A percentile compares a stretch with the other conserved stretches of the same genome.
Conservation (phyloP, 2,797 vertebrate species). For the Aulostomus chinensis region DNA sequence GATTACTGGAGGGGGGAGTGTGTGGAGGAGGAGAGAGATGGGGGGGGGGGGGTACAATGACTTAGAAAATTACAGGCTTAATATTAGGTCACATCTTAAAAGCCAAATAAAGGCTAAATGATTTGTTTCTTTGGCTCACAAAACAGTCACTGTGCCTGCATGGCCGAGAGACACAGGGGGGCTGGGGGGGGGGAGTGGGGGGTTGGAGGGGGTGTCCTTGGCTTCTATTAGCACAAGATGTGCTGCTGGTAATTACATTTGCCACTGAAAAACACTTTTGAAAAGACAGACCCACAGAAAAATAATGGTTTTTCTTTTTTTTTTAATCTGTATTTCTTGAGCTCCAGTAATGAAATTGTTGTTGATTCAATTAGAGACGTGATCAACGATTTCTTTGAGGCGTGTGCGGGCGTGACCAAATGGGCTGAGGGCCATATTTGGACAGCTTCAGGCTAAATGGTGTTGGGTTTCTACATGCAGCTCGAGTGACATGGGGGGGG, state of each 20-base stretch:
- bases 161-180: conserved; percentile 16
- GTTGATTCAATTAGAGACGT: conserved; percentile 37
- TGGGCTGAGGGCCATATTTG: conserved; percentile 65
- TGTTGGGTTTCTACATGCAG: conserved; percentile 47
- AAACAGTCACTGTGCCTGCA: conserved; percentile 12
- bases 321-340: conserved; percentile 23
- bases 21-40: conserved; percentile 21
- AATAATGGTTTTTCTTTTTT: no score
- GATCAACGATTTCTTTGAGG: conserved; percentile 32
- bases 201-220: conserved; percentile 19
- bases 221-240: conserved; percentile 34
- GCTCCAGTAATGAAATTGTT: conserved; percentile 43
- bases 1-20: conserved; percentile 59
- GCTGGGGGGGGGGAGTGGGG: neutral
- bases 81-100: conserved; percentile 56
- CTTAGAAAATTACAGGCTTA: conserved; percentile 56
- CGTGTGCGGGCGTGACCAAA: conserved; percentile 36
- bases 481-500: conserved; percentile 52
- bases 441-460: conserved; percentile 55
- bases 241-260: conserved; percentile 44
- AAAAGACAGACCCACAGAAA: conserved; percentile 12
- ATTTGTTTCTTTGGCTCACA: conserved; percentile 50
- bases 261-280: no score
- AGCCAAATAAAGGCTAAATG: conserved; percentile 52
- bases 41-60: conserved; percentile 45